These are phyloP conservation scores for Nudaria mundana DNA, from an alignment of 2,888 invertebrate genomes.

Conservation along the genomic window DNA sequence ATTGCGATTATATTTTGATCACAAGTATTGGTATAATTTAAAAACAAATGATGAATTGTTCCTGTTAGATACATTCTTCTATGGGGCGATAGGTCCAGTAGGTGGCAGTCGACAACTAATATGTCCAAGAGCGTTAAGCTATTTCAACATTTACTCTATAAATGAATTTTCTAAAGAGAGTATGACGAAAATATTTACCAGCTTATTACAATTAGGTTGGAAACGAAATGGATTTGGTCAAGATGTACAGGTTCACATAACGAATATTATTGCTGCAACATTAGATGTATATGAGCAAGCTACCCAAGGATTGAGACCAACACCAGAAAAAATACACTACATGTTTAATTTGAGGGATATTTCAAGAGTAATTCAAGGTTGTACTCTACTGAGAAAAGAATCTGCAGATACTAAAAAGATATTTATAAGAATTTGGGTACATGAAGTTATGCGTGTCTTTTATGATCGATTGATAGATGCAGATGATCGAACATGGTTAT, in stretches of 20 bases:
- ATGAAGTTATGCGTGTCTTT: slow-evolving; percentile 92
- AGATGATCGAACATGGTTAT: slow-evolving; percentile 87
- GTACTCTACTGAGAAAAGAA: slow-evolving; percentile 91
- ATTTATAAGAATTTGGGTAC: slow-evolving; percentile 90
- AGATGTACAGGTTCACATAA: slow-evolving; percentile 84
- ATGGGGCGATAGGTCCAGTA: slow-evolving; percentile 95
- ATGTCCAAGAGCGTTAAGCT: slow-evolving; percentile 91
- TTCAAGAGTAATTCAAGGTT: slow-evolving; percentile 91
- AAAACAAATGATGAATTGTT: slow-evolving; percentile 90
- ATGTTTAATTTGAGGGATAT: slow-evolving; percentile 93
- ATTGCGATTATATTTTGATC: slow-evolving; percentile 90
- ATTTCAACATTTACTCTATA: slow-evolving; percentile 93
- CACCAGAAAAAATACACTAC: slow-evolving; percentile 92
- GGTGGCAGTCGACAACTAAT: slow-evolving; percentile 94
- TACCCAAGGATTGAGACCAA: slow-evolving; percentile 86
- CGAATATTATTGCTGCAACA: slow-evolving; percentile 90
- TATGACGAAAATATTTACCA: slow-evolving; percentile 91
- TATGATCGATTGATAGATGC: slow-evolving; percentile 89
- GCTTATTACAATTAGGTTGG: slow-evolving; percentile 88
- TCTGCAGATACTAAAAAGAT: slow-evolving; percentile 87
- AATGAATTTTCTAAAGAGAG: slow-evolving; percentile 94
- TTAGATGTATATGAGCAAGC: slow-evolving; percentile 89
- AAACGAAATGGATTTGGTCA: slow-evolving; percentile 90
- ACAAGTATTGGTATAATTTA: slow-evolving; percentile 93
- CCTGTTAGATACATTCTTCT: slow-evolving; percentile 88